Conservation (phyloP, 2,888 invertebrate genomes). For the Apodemia hepburni region DNA sequence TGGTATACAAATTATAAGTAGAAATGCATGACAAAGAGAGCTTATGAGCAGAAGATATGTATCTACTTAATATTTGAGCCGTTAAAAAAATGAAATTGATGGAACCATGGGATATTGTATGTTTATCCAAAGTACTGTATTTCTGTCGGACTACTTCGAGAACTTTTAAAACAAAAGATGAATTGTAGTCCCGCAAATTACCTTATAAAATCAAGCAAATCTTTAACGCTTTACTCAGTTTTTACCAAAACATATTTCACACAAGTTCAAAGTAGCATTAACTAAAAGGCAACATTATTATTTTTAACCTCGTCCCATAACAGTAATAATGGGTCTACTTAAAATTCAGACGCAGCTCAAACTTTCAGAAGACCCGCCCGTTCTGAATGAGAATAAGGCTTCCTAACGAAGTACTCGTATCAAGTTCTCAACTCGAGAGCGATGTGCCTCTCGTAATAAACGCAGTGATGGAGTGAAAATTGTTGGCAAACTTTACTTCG, state of each 20-base stretch:
- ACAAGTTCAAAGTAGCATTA: background rate
- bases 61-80: no score
- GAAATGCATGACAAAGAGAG: no score
- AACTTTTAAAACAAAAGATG: no score
- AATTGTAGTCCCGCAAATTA: no score
- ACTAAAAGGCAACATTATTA: slow-evolving; percentile 3
- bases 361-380: slow-evolving; percentile 20
- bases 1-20: no score
- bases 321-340: slow-evolving; percentile 25
- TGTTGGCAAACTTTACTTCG: slow-evolving; percentile 7
- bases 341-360: slow-evolving; percentile 25
- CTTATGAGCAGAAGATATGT: no score
- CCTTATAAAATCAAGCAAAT: no score
- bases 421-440: slow-evolving; percentile 9
- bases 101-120: no score
- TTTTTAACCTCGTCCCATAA: slow-evolving; percentile 20
- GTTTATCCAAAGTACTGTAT: no score
- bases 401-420: slow-evolving; percentile 19
- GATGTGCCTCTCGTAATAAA: background rate
- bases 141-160: no score
- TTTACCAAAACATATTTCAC: background rate
- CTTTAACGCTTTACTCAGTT: no score
- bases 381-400: slow-evolving; percentile 23
- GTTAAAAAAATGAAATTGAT: no score
- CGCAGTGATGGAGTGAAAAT: slow-evolving; percentile 11